phyloP scores from a whole-genome alignment of 64 coral and sea anemone genomes.

The Montipora efflorescens region DNA sequence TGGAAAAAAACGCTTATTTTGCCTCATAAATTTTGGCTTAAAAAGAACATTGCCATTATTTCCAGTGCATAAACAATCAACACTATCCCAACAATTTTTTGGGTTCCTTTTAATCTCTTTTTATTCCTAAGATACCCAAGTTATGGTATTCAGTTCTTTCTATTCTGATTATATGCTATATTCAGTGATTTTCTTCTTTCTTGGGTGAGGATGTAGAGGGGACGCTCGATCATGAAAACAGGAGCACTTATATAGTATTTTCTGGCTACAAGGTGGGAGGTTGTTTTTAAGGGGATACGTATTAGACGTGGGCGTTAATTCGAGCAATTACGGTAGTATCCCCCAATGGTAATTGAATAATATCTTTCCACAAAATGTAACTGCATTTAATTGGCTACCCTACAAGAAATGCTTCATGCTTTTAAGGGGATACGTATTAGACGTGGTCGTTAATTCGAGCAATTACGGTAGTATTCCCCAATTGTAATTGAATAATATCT shows the following conservation, averaged over 20 bases:
- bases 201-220: conserved; percentile 6
- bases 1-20: not conserved
- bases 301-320: conserved; percentile 7
- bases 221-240: conserved; percentile 6
- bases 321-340: not conserved
- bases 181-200: not conserved
- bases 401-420: not conserved
- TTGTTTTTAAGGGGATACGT: conserved; percentile 13
- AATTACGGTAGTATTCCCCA: no score
- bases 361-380: not conserved
- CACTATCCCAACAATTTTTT: not conserved
- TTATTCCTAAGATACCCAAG: conserved; percentile 13
- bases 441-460: no score
- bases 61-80: conserved; percentile 8
- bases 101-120: not conserved
- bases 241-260: not conserved
- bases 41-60: conserved; percentile 14
- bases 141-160: conserved; percentile 3
- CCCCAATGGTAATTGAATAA: not conserved
- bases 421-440: no score
- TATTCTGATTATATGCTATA: not conserved
- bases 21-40: not conserved
- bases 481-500: no score
- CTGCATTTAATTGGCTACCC: not conserved
- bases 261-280: not conserved